These are phyloP conservation scores for Nyctibius bracteatus DNA, from an alignment of 2,113 vertebrate genomes.

Conservation along the genomic window DNA sequence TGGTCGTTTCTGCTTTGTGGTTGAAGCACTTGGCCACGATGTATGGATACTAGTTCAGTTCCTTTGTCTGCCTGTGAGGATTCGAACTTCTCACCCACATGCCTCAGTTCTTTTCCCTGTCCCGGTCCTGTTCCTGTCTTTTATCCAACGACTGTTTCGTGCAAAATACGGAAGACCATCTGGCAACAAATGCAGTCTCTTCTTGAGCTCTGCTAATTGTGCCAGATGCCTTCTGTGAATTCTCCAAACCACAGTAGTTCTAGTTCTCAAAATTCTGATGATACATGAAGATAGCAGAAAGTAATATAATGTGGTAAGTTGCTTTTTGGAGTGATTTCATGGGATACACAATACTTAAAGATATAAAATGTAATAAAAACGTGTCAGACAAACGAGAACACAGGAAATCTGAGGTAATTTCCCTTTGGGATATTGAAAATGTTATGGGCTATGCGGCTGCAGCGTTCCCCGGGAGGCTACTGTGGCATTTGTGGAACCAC, in stretches of 20 bases:
- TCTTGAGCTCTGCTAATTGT: slow-evolving; percentile 17
- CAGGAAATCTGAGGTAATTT: slow-evolving; percentile 62
- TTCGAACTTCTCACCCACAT: background rate
- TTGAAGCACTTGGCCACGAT: background rate
- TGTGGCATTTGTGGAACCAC: slow-evolving; percentile 13
- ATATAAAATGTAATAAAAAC: slow-evolving; percentile 48
- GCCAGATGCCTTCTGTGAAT: slow-evolving; percentile 34
- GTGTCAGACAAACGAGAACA: slow-evolving; percentile 21
- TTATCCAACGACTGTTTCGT: background rate
- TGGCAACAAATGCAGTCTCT: background rate
- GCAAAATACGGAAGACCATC: slow-evolving; percentile 8
- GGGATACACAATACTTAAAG: slow-evolving; percentile 22
- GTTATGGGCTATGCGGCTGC: background rate
- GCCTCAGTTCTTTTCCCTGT: background rate
- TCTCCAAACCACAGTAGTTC: slow-evolving; percentile 42
- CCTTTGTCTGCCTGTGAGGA: background rate
- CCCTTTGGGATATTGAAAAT: slow-evolving; percentile 32
- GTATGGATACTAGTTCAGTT: background rate
- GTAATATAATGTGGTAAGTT: slow-evolving; percentile 42
- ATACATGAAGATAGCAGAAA: slow-evolving; percentile 52
- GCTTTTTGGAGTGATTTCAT: slow-evolving; percentile 53
- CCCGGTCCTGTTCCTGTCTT: background rate
- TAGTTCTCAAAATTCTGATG: slow-evolving; percentile 38
- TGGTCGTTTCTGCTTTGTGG: background rate
- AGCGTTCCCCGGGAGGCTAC: background rate